Percentiles rank a stretch among this genome's conserved stretches.
Conservation (phyloP, 2,888 invertebrate species). For the Toxonevra muliebris region DNA sequence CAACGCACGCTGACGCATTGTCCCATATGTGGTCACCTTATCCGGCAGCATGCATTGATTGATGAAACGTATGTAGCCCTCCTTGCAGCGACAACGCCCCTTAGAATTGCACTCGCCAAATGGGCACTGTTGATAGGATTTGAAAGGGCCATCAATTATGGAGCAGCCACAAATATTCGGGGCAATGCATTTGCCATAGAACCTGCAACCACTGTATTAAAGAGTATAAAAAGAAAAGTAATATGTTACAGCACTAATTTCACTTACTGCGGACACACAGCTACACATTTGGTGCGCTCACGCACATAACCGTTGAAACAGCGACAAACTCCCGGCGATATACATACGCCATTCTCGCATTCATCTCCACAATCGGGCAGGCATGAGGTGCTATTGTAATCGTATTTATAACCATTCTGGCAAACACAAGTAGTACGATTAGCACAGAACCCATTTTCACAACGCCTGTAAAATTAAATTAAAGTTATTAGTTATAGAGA, state of each 20-base stretch:
- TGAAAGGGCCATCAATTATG: conserved; percentile 44
- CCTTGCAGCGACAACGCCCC: conserved; percentile 54
- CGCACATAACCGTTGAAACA: conserved; percentile 63
- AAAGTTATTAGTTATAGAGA: too few relatives aligned
- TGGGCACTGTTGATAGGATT: conserved; percentile 43
- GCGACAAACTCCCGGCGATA: conserved; percentile 59
- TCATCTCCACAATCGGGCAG: conserved; percentile 55
- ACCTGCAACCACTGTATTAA: conserved; percentile 53
- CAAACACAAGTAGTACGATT: conserved; percentile 66
- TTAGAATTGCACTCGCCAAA: conserved; percentile 51
- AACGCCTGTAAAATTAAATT: conserved; percentile 46
- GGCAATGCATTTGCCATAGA: conserved; percentile 58
- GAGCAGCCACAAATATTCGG: conserved; percentile 62
- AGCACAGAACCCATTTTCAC: conserved; percentile 65
- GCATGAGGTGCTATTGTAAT: conserved; percentile 54
- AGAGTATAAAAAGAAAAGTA: not conserved
- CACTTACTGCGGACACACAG: conserved; percentile 49
- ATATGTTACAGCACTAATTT: not conserved
- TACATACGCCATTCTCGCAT: conserved; percentile 64
- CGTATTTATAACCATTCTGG: conserved; percentile 60
- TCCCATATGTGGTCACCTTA: conserved; percentile 57
- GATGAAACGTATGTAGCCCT: conserved; percentile 55
- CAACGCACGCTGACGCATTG: conserved; percentile 48
- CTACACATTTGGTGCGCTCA: conserved; percentile 51
- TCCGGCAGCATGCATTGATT: conserved; percentile 57